A percentile compares a stretch with the other conserved stretches of the same genome.
Evolutionary conservation across 2,113 vertebrate genomes (phyloP).

Genomic region (Rhinolophus sinicus): DNA sequence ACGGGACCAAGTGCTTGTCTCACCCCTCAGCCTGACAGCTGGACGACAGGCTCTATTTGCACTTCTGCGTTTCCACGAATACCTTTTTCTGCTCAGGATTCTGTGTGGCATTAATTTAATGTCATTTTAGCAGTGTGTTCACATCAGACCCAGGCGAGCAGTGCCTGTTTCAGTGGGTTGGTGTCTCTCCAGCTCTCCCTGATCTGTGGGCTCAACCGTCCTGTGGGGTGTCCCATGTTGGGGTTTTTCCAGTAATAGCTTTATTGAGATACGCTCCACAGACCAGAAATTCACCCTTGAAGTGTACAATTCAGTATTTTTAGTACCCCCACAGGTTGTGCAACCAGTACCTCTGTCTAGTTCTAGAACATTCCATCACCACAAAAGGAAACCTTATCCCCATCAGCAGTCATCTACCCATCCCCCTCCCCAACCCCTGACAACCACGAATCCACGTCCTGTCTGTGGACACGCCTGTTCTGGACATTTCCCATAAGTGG

Average conservation of each 20-base stretch:
- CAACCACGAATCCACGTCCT: too few relatives aligned
- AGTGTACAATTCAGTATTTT: neutral
- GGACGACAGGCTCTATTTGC: fast-evolving
- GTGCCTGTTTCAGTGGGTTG: neutral
- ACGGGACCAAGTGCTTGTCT: neutral
- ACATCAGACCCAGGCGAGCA: neutral
- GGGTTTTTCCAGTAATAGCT: neutral
- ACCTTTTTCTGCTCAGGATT: neutral
- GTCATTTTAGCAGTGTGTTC: neutral
- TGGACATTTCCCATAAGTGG: fast-evolving
- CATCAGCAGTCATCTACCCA: neutral
- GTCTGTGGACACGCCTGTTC: fast-evolving
- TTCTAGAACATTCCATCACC: neutral
- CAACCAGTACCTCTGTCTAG: too few relatives aligned
- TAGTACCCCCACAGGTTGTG: neutral
- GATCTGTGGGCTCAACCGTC: fast-evolving
- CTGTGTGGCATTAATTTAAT: fast-evolving
- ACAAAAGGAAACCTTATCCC: neutral
- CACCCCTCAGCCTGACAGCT: too few relatives aligned
- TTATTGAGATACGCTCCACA: neutral
- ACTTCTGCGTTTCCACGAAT: fast-evolving
- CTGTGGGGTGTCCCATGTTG: fast-evolving
- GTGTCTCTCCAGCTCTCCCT: neutral
- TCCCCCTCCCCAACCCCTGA: neutral
- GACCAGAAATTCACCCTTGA: neutral